A percentile compares a stretch with the other conserved stretches of the same genome.
phyloP scores from a whole-genome alignment of 2,797 vertebrate species.

The Sebastes umbrosus region DNA sequence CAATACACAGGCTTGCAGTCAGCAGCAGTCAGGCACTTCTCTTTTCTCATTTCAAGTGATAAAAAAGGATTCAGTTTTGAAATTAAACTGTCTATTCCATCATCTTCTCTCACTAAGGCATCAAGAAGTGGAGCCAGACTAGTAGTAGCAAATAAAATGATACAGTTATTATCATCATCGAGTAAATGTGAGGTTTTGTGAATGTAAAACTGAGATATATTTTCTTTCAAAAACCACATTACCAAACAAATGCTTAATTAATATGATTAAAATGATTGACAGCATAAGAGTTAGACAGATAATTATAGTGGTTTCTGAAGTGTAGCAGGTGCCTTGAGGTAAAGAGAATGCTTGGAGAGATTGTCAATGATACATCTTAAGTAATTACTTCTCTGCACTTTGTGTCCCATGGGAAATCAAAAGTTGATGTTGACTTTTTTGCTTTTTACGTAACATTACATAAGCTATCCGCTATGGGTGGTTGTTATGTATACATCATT shows the following conservation, averaged over 20 bases:
- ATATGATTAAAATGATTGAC: conserved; percentile 22
- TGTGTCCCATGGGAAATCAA: too few relatives aligned
- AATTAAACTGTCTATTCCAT: background rate
- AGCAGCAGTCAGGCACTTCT: background rate
- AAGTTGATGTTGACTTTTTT: too few relatives aligned
- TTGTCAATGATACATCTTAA: background rate
- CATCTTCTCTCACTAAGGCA: background rate
- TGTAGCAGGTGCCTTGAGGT: background rate
- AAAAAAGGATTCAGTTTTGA: background rate
- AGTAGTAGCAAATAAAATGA: background rate
- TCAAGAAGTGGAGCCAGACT: background rate
- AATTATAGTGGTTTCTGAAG: conserved; percentile 14
- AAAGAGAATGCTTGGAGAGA: background rate
- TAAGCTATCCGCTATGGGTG: background rate
- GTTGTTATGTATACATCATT: too few relatives aligned
- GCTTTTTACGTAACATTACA: background rate
- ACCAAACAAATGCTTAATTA: conserved; percentile 6
- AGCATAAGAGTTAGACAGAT: background rate
- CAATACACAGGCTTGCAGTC: background rate
- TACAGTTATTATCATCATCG: background rate
- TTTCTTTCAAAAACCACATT: background rate
- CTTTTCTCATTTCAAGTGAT: background rate
- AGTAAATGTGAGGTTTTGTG: background rate
- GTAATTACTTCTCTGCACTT: conserved; percentile 18
- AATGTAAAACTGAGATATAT: background rate